These are phyloP conservation scores for Gryon sp. DNA, from an alignment of 1,140 invertebrate species.

Conservation along the genomic window DNA sequence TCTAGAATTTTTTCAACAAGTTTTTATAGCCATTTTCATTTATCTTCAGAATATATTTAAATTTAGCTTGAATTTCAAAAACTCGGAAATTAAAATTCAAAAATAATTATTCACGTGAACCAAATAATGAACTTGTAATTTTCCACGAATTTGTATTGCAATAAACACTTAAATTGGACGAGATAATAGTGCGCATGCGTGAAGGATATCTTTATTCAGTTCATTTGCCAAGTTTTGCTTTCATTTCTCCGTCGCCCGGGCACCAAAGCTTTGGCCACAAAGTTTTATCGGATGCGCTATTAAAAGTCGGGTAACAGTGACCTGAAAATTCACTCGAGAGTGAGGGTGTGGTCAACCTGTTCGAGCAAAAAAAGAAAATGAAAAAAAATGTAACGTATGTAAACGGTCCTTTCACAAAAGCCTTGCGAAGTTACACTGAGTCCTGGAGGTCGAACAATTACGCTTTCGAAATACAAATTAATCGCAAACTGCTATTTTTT, in stretches of 20 bases:
- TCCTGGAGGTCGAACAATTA: constrained; percentile 45
- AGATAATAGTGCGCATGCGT: too few relatives aligned
- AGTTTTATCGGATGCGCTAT: constrained; percentile 50
- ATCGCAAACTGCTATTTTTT: constrained; percentile 12
- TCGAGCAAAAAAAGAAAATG: too few relatives aligned
- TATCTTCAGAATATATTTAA: too few relatives aligned
- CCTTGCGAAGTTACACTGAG: constrained; percentile 26
- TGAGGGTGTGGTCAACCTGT: constrained; percentile 58
- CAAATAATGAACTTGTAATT: too few relatives aligned
- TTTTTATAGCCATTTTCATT: too few relatives aligned
- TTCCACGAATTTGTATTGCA: too few relatives aligned
- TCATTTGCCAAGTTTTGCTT: constrained; percentile 10
- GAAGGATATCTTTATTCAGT: not conserved
- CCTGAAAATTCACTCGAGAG: constrained; percentile 64
- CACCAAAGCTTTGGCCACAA: constrained; percentile 1
- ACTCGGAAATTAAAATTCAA: too few relatives aligned
- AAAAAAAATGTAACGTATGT: constrained; percentile 55
- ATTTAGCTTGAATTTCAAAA: too few relatives aligned
- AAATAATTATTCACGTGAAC: too few relatives aligned
- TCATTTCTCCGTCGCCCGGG: not conserved
- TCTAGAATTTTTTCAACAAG: too few relatives aligned
- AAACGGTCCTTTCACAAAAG: constrained; percentile 64
- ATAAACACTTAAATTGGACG: too few relatives aligned
- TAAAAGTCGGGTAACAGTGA: constrained; percentile 49
- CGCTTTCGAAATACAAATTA: constrained; percentile 46